Base-by-base conservation (phyloP, 2,797 vertebrate species). In the Crenichthys baileyi region DNA sequence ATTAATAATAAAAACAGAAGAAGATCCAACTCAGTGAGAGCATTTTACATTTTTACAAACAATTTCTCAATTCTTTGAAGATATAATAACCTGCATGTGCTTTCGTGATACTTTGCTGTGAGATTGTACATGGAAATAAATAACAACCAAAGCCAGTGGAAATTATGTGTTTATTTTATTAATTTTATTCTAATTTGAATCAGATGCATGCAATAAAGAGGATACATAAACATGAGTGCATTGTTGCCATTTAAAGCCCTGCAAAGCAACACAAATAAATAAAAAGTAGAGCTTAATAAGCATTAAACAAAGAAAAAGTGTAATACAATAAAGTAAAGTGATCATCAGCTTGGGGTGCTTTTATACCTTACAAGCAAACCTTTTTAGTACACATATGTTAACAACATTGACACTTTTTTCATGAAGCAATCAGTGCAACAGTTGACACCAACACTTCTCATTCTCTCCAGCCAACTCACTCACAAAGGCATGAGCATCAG, bases 1-100 rank as follows among this genome's bases (percentile, higher is more conserved):
- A 63, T 31, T 31, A 15, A 13, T 13, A 87, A 86, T 83, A 85
- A 81, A 88, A 76, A 0, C 29, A 29, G 2, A 55, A n/a, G 46
- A 13, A 79, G 61, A 78, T 36, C 26, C 22, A 65, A 18, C 26
- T 12, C 41, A 7, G 0, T 22, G 63, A 68, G 63, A 79, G 29
- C 4, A 79, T 9, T 50, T 70, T 83, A 31, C 46, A n/a, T 74
- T 44, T 75, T 31, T 18, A 39, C 61, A 78, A 65, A 13, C 22
- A 22, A 55, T 70, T 75, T 6, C 53, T 36, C 58, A 7, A 7
- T 56, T n/a, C 51, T n/a, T 7, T 18, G 8, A 53, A 58, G 50
- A 48, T 67, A 4, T 24, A 55, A 6, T 56, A 63, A 41, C 56
- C 11, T 4, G 0, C 29, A 36, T 78, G 53, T n/a, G 39, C 11